Percentiles rank a stretch among this genome's conserved stretches.
Evolutionary conservation across 2,888 invertebrate species (phyloP).

Genomic region (Strigamia crassipes): DNA sequence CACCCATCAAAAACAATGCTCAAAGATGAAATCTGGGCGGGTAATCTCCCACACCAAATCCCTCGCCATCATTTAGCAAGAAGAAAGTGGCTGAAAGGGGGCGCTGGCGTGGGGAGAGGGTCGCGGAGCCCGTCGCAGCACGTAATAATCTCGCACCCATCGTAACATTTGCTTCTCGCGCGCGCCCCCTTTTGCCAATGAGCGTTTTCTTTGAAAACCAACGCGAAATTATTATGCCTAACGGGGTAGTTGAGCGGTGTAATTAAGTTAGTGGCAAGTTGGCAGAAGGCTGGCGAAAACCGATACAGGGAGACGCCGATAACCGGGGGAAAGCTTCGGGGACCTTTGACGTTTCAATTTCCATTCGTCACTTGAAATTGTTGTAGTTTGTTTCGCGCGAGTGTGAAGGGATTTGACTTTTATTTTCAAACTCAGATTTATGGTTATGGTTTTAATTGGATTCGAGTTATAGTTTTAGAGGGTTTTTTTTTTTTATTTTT

Average conservation of each 20-base stretch:
- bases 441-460: not conserved
- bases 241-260: constrained; percentile 19
- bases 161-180: not conserved
- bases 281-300: not conserved
- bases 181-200: not conserved
- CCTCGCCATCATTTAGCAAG: not conserved
- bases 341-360: not conserved
- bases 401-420: not conserved
- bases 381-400: not conserved
- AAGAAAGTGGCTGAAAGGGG: not conserved
- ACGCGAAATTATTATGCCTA: constrained; percentile 2
- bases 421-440: not conserved
- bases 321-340: not conserved
- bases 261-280: constrained; percentile 18
- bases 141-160: constrained; percentile 13
- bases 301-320: constrained; percentile 18
- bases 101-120: too few relatives aligned
- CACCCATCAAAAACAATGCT: constrained; percentile 31
- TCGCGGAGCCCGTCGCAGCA: not conserved
- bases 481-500: not conserved
- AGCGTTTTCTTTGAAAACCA: not conserved
- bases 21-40: constrained; percentile 30
- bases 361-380: not conserved
- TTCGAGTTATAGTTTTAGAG: not conserved
- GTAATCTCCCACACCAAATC: constrained; percentile 18